Evolutionary conservation across 2,797 vertebrate species (phyloP).

Genomic region (Coluber constrictor): DNA sequence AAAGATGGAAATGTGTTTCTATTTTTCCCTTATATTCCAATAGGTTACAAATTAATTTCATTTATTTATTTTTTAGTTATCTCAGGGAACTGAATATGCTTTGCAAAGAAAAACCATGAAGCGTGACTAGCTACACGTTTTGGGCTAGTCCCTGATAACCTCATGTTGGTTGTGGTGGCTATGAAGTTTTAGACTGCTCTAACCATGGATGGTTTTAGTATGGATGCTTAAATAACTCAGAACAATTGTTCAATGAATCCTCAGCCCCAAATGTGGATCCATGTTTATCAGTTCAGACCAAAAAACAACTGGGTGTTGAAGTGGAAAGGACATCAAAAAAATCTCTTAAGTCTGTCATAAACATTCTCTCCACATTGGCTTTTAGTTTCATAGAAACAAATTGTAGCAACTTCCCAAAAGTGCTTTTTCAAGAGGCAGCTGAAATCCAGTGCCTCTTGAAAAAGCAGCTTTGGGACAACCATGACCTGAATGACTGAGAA

Average conservation of each 20-base stretch:
- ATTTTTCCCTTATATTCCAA: background rate
- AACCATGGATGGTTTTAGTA: background rate
- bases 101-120: background rate
- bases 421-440: too few species aligned
- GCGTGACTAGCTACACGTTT: background rate
- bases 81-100: background rate
- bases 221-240: background rate
- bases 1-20: background rate
- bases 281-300: background rate
- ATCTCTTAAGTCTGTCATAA: background rate
- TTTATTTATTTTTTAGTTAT: background rate
- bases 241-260: background rate
- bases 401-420: background rate
- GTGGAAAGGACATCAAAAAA: background rate
- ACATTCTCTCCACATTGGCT: background rate
- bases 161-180: background rate
- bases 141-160: background rate
- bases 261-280: background rate
- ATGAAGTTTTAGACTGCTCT: background rate
- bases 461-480: too few species aligned
- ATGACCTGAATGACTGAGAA: too few species aligned
- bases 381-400: background rate
- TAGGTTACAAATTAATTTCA: background rate
- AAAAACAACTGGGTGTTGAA: background rate
- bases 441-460: too few species aligned